Conservation (phyloP, 64 coral and sea anemone genomes). For the Platygyra sinensis region DNA sequence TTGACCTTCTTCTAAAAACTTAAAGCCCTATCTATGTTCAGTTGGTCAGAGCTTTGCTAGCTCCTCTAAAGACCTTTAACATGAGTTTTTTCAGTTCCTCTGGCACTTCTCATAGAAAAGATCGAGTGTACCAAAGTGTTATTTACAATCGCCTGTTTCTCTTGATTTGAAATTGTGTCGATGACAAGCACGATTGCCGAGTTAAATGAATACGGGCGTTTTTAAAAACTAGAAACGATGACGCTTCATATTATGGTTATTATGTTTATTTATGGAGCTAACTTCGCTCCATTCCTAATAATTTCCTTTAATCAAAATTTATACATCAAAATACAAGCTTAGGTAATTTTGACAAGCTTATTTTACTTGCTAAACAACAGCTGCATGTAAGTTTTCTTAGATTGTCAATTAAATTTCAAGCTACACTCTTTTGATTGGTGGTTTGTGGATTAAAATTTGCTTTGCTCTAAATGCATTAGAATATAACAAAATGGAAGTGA, state of each 20-base stretch:
- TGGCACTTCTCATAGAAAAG: no score
- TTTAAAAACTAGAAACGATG: background rate
- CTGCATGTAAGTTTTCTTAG: background rate
- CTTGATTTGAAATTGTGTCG: no score
- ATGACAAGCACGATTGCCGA: no score
- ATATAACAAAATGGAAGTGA: background rate
- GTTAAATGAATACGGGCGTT: no score
- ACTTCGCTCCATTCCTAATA: background rate
- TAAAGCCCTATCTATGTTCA: no score
- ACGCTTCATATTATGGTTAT: background rate
- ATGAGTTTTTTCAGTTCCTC: no score
- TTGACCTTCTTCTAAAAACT: no score
- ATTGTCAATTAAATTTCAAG: constrained; percentile 6
- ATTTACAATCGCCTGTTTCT: no score
- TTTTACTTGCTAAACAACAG: background rate
- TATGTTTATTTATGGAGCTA: background rate
- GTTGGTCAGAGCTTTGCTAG: no score
- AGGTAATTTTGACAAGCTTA: background rate
- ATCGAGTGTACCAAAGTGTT: no score
- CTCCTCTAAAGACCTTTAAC: no score
- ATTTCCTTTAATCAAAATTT: background rate
- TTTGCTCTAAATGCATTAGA: constrained; percentile 3
- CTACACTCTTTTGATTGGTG: constrained; percentile 6
- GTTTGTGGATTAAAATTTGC: background rate
- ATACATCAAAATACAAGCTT: background rate